Evolutionary conservation across 2,888 invertebrate species (phyloP), one percentile per base, ranked within the genome.

Genomic region (Biston betularia): DNA sequence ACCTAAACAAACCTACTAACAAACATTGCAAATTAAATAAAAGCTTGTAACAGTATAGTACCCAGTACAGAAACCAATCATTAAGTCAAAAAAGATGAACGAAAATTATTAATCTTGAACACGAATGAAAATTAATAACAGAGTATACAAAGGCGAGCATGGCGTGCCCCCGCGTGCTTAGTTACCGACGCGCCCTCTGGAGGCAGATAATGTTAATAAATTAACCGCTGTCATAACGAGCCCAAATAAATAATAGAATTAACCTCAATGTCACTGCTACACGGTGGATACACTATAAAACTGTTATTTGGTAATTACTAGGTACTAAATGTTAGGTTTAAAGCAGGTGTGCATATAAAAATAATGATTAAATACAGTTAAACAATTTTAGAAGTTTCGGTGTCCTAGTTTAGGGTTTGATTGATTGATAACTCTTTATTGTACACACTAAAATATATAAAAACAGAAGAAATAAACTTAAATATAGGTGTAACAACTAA

Each of bases 111-210:
- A 63, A 54, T 66, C 45, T 66, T 72, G 63, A 75, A 70, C 73
- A 80, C 70, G 68, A 77, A 78, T 76, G 70, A 65, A 71, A 80
- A 76, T 76, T 78, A 82, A 85, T 86, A 83, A 83, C 35, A 40
- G 9, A 14, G 58, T 40, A 24, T 48, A 49, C 65, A 73, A 75
- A 72, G 55, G 71, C 72, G 78, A 86, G 81, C 54, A n/a, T 87
- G 74, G 86, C 89, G 88, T 89, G 89, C 76, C 78, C 73, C 65
- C 75, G 66, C 71, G 68, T 79, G 75, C 79, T 83, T 82, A 82
- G 80, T 75, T 66, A 75, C 72, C 67, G 75, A 67, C 78, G 76
- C 80, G 76, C 79, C 81, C 85, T 79, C 80, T 73, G 70, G 77
- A 74, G 79, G 70, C 65, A 69, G 67, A 67, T 73, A 75, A 76